These are phyloP conservation scores for Acanthisitta chloris DNA, from an alignment of 2,113 vertebrate species.

Conservation along the genomic window DNA sequence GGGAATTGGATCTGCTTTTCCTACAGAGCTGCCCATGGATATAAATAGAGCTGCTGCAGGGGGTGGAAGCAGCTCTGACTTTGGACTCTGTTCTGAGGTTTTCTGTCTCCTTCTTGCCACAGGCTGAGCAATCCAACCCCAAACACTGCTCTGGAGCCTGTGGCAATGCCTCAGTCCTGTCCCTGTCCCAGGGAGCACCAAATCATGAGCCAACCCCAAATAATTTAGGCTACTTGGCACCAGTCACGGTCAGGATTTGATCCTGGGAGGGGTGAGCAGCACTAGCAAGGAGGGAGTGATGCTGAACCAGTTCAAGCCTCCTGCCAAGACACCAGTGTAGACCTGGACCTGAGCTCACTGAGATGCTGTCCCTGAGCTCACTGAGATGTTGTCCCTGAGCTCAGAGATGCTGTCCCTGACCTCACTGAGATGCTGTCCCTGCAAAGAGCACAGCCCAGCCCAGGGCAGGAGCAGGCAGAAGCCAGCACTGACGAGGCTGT, in stretches of 20 bases:
- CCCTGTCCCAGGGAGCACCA: background rate
- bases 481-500: slow-evolving; percentile 89
- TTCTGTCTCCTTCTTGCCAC: background rate
- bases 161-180: background rate
- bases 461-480: slow-evolving; percentile 78
- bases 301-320: background rate
- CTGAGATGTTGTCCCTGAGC: background rate
- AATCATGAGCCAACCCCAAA: background rate
- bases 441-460: slow-evolving; percentile 15
- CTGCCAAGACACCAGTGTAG: background rate
- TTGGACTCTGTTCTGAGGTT: background rate
- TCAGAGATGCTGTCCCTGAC: too few relatives aligned
- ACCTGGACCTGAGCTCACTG: background rate
- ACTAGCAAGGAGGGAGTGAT: background rate
- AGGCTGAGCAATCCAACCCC: background rate
- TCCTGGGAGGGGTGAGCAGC: background rate
- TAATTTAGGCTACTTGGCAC: background rate
- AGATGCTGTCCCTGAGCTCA: background rate
- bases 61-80: background rate
- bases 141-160: too few relatives aligned
- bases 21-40: background rate
- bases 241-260: background rate
- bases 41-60: background rate
- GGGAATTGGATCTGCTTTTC: background rate
- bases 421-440: background rate